Base-by-base conservation (phyloP, 2,113 vertebrate species). In the Cricetomys ansorgei region DNA sequence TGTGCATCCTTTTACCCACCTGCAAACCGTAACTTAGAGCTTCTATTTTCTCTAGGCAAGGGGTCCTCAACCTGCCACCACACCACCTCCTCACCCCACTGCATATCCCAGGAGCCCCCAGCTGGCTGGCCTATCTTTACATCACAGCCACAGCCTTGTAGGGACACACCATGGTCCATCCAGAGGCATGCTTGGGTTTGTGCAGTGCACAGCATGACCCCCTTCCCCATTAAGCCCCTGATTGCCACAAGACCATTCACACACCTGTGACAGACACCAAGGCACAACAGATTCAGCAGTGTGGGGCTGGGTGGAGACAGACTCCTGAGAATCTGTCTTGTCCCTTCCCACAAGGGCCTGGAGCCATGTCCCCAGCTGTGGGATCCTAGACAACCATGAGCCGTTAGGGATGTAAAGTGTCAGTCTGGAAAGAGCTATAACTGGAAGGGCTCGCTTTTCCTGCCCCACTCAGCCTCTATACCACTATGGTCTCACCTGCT, bases 381-480 rank as follows among this genome's bases (percentile, higher is more conserved):
- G 43, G 34, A 25, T n/a, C 16, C 1, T 15, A 57, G 34, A 64
- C 19, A 23, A 55, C 31, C 45, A 8, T 27, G 12, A 45, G 69
- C 10, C 3, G 48, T 27, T 43, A 76, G 0, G 4, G 11, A 23
- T 1, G 0, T 0, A 0, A 88, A 55, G 67, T 23, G 27, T 2
- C 45, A 19, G 55, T 16, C 64, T 1, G 19, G 17, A 7, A 65
- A 59, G 59, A 48, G 16, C 59, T 65, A 43, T 40, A 11, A 9
- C 1, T 17, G n/a, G 55, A 62, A 83, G 55, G 3, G 27, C 27
- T 59, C 15, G 17, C 37, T 43, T 15, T 45, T 27, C 2, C 10
- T 43, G 7, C 73, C 13, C 55, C 17, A 0, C 1, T 25, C 5
- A 5, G 48, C 73, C 40, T 9, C 27, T 45, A 29, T 45, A 45